phyloP scores from a whole-genome alignment of 2,113 vertebrate species.

The Pelobates fuscus region DNA sequence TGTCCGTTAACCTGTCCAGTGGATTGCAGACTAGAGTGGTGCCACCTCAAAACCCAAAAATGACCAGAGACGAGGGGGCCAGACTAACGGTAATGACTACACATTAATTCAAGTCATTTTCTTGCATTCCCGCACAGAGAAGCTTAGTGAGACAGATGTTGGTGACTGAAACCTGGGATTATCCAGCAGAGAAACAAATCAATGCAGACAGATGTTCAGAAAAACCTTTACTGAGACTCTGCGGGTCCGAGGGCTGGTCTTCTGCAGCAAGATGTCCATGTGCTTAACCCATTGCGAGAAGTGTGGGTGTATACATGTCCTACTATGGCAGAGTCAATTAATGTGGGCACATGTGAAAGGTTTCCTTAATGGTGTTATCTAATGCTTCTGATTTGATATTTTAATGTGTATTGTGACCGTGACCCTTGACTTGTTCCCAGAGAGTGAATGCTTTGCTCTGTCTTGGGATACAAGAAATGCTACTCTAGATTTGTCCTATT shows the following conservation, averaged over 20 bases:
- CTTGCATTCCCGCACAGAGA: background rate
- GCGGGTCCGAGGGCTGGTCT: background rate
- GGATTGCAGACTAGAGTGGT: constrained; percentile 59
- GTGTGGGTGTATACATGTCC: no score
- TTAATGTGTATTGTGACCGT: no score
- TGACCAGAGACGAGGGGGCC: constrained; percentile 57
- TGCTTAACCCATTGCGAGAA: no score
- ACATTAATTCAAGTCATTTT: constrained; percentile 5
- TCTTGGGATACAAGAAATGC: no score
- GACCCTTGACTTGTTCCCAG: no score
- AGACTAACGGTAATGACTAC: constrained; percentile 57
- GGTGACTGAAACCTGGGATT: constrained; percentile 24
- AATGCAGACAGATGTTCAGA: constrained; percentile 24
- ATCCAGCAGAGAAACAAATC: constrained; percentile 14
- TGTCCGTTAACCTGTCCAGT: constrained; percentile 52
- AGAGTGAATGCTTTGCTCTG: no score
- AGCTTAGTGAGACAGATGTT: constrained; percentile 27
- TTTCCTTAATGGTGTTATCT: no score
- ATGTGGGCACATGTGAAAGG: no score
- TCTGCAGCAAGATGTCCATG: background rate
- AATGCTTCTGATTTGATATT: no score
- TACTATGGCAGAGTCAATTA: no score
- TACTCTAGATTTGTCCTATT: no score
- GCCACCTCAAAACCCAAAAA: constrained; percentile 53
- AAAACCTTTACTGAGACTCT: background rate